A percentile compares a stretch with the other conserved stretches of the same genome.
Conservation (phyloP, 2,113 vertebrate genomes). For the Tachycineta bicolor region DNA sequence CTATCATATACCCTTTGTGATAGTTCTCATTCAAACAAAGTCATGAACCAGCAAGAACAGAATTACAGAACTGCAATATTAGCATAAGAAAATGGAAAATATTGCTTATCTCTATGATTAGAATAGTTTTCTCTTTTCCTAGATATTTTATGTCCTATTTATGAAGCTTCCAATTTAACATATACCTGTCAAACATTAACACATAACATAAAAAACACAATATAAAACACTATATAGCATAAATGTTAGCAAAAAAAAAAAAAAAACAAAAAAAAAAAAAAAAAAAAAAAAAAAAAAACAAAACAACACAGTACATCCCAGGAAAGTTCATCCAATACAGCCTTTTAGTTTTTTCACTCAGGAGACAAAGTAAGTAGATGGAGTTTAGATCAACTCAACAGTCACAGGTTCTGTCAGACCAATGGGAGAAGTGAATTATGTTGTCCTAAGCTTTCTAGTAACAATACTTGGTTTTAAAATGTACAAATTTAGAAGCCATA, state of each 20-base stretch:
- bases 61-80: background rate
- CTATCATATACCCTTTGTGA: background rate
- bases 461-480: background rate
- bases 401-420: background rate
- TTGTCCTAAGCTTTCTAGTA: background rate
- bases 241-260: background rate
- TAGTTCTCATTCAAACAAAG: background rate
- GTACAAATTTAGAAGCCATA: background rate
- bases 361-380: background rate
- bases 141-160: background rate
- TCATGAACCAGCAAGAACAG: background rate
- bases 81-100: background rate
- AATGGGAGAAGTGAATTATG: background rate
- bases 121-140: background rate
- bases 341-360: background rate
- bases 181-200: background rate
- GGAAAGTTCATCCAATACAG: background rate
- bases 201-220: background rate
- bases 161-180: background rate
- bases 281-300: too few species aligned
- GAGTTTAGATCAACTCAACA: background rate
- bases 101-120: background rate
- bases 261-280: too few species aligned
- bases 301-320: background rate
- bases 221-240: background rate